phyloP scores from a whole-genome alignment of 2,888 invertebrate species.

The Apoderus coryli region DNA sequence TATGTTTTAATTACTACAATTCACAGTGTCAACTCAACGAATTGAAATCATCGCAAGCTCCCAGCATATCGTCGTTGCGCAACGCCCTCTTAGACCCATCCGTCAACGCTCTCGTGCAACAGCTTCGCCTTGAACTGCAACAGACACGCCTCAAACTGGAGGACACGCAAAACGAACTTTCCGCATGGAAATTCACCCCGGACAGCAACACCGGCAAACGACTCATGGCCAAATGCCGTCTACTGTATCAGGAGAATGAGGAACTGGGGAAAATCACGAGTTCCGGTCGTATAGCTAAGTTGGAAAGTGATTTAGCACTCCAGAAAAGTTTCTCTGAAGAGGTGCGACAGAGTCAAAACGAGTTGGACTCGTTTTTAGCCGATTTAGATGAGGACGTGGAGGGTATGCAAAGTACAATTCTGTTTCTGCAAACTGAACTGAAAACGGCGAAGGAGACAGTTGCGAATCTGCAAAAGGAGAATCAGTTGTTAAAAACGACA shows the following conservation, averaged over 20 bases:
- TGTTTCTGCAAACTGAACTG: conserved; percentile 85
- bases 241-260: conserved; percentile 93
- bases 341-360: conserved; percentile 92
- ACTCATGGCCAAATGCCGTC: conserved; percentile 91
- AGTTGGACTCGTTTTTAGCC: conserved; percentile 87
- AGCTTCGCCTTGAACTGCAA: conserved; percentile 79
- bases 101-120: conserved; percentile 83
- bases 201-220: conserved; percentile 97
- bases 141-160: conserved; percentile 82
- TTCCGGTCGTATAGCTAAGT: conserved; percentile 84
- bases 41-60: conserved; percentile 78
- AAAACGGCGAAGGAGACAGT: conserved; percentile 58
- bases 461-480: conserved; percentile 47
- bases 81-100: conserved; percentile 87
- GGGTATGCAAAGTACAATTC: conserved; percentile 95
- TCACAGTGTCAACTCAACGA: conserved; percentile 82
- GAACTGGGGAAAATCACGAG: conserved; percentile 93
- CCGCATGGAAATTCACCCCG: conserved; percentile 99
- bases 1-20: conserved; percentile 11
- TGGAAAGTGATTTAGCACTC: conserved; percentile 88
- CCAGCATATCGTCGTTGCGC: conserved; percentile 58
- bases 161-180: conserved; percentile 93
- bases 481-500: conserved; percentile 25
- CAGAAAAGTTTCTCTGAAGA: conserved; percentile 93
- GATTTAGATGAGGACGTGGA: conserved; percentile 96